Conservation (phyloP, 2,888 invertebrate species). For the Drosophila quinaria region DNA sequence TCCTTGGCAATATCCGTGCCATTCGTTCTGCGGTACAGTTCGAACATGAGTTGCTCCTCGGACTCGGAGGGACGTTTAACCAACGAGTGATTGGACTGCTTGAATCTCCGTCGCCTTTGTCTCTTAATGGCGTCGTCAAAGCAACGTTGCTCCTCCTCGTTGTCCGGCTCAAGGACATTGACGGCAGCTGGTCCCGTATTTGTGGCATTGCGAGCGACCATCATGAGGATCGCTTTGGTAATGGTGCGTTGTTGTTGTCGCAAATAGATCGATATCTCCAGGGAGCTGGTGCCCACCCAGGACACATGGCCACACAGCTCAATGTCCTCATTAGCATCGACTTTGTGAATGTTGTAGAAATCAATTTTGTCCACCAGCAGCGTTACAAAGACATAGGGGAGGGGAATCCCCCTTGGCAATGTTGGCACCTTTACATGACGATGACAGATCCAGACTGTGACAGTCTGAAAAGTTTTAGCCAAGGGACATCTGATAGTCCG, state of each 20-base stretch:
- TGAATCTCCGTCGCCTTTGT: constrained; percentile 85
- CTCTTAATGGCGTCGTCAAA: constrained; percentile 87
- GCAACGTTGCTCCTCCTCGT: constrained; percentile 88
- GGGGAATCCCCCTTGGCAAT: constrained; percentile 86
- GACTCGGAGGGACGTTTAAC: constrained; percentile 88
- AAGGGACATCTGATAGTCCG: too few relatives aligned
- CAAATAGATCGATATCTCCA: constrained; percentile 90
- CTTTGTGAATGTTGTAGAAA: constrained; percentile 80
- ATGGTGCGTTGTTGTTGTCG: constrained; percentile 87
- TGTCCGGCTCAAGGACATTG: constrained; percentile 87
- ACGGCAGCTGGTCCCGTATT: constrained; percentile 87
- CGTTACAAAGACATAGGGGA: constrained; percentile 90
- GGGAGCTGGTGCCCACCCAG: constrained; percentile 90
- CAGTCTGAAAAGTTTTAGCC: not conserved
- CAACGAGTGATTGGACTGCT: constrained; percentile 65
- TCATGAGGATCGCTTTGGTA: constrained; percentile 89
- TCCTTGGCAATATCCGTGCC: constrained; percentile 85
- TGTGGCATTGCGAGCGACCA: constrained; percentile 90
- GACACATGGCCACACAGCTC: constrained; percentile 90
- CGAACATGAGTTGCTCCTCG: constrained; percentile 89
- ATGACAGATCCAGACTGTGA: constrained; percentile 89
- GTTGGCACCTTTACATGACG: constrained; percentile 89
- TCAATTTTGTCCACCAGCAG: constrained; percentile 90
- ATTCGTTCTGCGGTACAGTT: constrained; percentile 88
- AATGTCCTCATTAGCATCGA: constrained; percentile 88